Evolutionary conservation across 2,113 vertebrate genomes (phyloP).

Genomic region (Stigmatopora argus): DNA sequence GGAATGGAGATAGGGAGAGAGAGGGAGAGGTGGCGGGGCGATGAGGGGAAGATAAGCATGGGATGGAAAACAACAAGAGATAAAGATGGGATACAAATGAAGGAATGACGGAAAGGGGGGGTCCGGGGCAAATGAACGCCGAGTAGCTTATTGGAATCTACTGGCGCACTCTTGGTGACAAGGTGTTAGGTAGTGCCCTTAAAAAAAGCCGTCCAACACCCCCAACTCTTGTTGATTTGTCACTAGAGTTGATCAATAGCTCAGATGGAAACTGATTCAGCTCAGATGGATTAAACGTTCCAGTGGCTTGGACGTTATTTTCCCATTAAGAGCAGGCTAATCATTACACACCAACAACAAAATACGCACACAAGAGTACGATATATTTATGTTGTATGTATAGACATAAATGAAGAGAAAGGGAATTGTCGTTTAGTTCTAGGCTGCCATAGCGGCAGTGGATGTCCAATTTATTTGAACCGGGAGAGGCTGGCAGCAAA

Average conservation of each 20-base stretch:
- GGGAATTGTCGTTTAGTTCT: no score
- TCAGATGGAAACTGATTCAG: conserved; percentile 72
- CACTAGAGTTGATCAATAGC: conserved; percentile 70
- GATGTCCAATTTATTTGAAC: no score
- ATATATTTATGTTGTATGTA: conserved; percentile 1
- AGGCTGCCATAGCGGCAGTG: no score
- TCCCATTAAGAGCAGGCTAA: conserved; percentile 70
- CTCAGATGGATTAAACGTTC: conserved; percentile 73
- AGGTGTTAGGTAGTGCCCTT: conserved; percentile 38
- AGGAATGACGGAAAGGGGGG: conserved; percentile 10
- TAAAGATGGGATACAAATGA: conserved; percentile 17
- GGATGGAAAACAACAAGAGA: conserved; percentile 17
- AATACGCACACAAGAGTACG: conserved; percentile 1
- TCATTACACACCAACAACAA: conserved; percentile 50
- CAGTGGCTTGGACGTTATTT: conserved; percentile 70
- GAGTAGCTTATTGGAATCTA: conserved; percentile 38
- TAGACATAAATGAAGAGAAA: conserved; percentile 11
- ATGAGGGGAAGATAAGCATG: conserved; percentile 15
- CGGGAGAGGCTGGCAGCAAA: no score
- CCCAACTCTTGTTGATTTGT: conserved; percentile 64
- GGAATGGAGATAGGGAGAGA: conserved; percentile 32
- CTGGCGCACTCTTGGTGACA: conserved; percentile 44
- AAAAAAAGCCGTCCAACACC: conserved; percentile 14
- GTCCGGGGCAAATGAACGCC: conserved; percentile 21
- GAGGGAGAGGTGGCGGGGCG: background rate